phyloP scores from a whole-genome alignment of 2,797 vertebrate genomes.

The Ctenosaura bakeri region DNA sequence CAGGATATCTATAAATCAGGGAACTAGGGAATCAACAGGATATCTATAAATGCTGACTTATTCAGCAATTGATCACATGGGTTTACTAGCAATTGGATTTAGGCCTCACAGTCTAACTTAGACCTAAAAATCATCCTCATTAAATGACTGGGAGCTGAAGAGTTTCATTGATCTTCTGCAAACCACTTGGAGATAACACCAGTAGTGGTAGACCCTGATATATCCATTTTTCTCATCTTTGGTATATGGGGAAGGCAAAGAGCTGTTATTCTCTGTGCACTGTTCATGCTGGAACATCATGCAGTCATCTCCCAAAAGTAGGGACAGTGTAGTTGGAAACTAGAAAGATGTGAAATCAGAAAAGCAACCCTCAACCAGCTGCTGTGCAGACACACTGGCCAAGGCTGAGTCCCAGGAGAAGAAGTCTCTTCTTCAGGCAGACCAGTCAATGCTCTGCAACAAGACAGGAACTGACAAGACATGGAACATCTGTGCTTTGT shows the following conservation, averaged over 20 bases:
- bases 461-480: slow-evolving; percentile 20
- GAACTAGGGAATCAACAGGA: too few relatives aligned
- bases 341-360: not conserved
- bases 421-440: slow-evolving; percentile 15
- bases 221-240: not conserved
- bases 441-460: not conserved
- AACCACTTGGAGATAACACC: not conserved
- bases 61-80: not conserved
- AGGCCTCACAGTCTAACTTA: not conserved
- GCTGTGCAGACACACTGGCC: not conserved
- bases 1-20: too few relatives aligned
- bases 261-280: not conserved
- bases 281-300: not conserved
- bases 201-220: not conserved
- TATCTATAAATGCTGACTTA: too few relatives aligned
- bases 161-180: not conserved
- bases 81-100: not conserved
- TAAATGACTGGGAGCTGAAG: not conserved
- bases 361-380: not conserved
- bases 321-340: not conserved
- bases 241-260: not conserved
- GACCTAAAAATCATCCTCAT: not conserved
- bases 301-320: not conserved
- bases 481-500: slow-evolving; percentile 18
- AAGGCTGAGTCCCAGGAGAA: slow-evolving; percentile 13